Evolutionary conservation across 1,140 invertebrate genomes (phyloP).

Genomic region (Melanaphis sacchari): DNA sequence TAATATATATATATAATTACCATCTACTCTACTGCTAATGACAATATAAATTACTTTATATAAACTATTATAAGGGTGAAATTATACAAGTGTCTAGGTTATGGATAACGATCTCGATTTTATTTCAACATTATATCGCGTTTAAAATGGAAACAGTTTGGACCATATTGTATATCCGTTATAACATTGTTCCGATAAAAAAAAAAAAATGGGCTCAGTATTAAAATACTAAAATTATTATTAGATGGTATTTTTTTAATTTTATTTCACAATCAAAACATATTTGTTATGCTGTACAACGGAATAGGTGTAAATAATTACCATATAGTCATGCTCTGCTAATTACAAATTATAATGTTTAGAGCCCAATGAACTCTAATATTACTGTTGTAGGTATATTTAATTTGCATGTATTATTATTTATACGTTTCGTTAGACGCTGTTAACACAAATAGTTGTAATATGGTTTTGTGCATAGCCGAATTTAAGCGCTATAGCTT

Average conservation of each 20-base stretch:
- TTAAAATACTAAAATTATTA: neutral
- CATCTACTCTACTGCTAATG: neutral
- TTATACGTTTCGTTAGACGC: neutral
- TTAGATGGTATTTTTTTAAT: constrained; percentile 6
- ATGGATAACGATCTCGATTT: neutral
- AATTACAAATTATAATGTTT: constrained; percentile 33
- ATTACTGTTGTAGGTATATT: neutral
- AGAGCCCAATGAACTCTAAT: neutral
- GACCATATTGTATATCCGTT: neutral
- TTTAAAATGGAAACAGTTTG: neutral
- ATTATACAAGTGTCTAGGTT: neutral
- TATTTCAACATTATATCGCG: neutral
- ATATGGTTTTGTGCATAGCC: neutral
- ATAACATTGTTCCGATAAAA: neutral
- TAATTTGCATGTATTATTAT: constrained; percentile 18
- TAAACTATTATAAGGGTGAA: neutral
- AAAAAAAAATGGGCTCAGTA: neutral
- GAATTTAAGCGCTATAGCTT: neutral
- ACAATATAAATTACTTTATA: neutral
- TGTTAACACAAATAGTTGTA: neutral
- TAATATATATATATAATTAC: neutral
- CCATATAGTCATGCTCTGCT: constrained; percentile 13
- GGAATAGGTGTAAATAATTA: constrained; percentile 35
- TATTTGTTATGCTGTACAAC: neutral
- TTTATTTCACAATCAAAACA: neutral